phyloP scores from a whole-genome alignment of 2,888 invertebrate genomes.

The Phaonia tiefii region DNA sequence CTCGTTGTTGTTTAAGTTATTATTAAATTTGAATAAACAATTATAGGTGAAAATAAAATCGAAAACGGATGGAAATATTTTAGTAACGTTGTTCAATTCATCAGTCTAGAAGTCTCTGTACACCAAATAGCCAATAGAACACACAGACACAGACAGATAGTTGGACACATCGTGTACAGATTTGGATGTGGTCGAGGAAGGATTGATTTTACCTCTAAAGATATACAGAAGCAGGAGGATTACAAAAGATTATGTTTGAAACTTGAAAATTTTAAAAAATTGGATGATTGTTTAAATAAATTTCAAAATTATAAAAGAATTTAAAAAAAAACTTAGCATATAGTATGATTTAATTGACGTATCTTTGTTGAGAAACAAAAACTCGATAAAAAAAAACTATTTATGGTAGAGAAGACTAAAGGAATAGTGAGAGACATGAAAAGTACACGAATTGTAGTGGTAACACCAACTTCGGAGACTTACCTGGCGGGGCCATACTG shows the following conservation, averaged over 20 bases:
- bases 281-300: constrained; percentile 37
- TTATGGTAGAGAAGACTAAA: constrained; percentile 62
- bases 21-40: not conserved
- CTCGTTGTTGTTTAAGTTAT: not conserved
- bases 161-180: constrained; percentile 23
- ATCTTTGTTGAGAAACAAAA: constrained; percentile 39
- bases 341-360: constrained; percentile 12
- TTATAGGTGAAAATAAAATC: constrained; percentile 6
- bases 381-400: constrained; percentile 53
- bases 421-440: constrained; percentile 66
- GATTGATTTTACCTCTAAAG: constrained; percentile 74
- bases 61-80: constrained; percentile 4
- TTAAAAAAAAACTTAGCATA: constrained; percentile 44
- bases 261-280: constrained; percentile 49
- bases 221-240: constrained; percentile 74
- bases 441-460: constrained; percentile 60
- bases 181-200: constrained; percentile 40
- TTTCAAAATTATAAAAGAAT: constrained; percentile 50
- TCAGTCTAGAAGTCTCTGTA: constrained; percentile 10
- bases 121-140: constrained; percentile 7
- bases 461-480: constrained; percentile 61
- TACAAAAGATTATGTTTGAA: constrained; percentile 59
- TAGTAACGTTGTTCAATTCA: constrained; percentile 8
- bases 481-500: constrained; percentile 79
- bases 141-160: constrained; percentile 42